Evolutionary conservation across 2,888 invertebrate genomes (phyloP).

Genomic region (Acanthosoma haemorrhoidale): DNA sequence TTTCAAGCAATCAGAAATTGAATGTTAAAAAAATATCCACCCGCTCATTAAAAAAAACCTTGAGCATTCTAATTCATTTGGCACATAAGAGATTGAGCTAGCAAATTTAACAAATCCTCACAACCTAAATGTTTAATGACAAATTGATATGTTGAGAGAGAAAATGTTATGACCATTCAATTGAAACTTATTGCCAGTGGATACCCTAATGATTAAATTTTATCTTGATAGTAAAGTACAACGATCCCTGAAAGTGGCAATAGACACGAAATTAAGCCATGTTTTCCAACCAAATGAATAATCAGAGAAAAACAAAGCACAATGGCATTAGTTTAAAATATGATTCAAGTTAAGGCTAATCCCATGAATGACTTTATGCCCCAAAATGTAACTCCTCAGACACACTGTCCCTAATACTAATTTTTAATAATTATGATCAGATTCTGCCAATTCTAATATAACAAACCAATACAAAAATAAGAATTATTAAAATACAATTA

Average conservation of each 20-base stretch:
- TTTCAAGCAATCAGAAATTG: background rate
- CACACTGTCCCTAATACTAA: background rate
- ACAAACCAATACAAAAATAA: slow-evolving; percentile 27
- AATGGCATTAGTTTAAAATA: slow-evolving; percentile 4
- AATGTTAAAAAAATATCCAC: background rate
- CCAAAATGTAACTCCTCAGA: background rate
- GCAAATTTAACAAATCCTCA: slow-evolving; percentile 9
- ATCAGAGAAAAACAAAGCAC: background rate
- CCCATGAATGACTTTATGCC: background rate
- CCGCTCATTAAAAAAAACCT: background rate
- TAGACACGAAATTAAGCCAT: background rate
- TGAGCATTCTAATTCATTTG: slow-evolving; percentile 20
- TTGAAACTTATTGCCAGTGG: slow-evolving; percentile 1
- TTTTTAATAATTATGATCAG: background rate
- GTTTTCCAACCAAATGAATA: background rate
- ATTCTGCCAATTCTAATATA: slow-evolving; percentile 23
- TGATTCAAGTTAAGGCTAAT: background rate
- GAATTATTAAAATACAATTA: slow-evolving; percentile 29
- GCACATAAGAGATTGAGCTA: slow-evolving; percentile 3
- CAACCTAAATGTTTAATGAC: background rate
- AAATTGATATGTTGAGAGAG: slow-evolving; percentile 14
- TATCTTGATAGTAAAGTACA: background rate
- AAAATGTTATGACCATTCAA: background rate
- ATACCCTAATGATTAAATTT: background rate
- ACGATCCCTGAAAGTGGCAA: background rate